Base-by-base conservation (phyloP, 1,140 invertebrate genomes). In the Drosophila varians region DNA sequence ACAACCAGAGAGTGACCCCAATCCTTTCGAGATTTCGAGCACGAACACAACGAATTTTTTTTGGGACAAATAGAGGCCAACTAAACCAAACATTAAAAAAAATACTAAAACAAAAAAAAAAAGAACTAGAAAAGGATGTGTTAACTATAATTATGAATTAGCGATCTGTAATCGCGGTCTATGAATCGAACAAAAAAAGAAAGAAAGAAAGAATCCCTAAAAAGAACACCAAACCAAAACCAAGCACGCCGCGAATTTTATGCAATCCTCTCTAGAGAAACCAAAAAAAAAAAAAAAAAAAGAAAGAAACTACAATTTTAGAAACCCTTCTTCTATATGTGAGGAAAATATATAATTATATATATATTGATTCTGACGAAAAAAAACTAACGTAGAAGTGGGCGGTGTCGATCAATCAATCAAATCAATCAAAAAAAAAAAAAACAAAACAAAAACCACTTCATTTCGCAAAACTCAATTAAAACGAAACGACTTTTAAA, bases 401-500 rank as follows among this genome's bases (percentile, higher is more conserved):
- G 28, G 25, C 25, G 28, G 45, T 58, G 18, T 52, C 46, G 38
- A 68, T 46, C 62, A 68, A 68, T 53, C 47, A 52, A 66, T 61
- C 19, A 49, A 66, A 51, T 64, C 43, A 65, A 66, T 64, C 36
- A 64, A 64, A 64, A 62, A 46, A 23, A 52, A 19, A 12, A 12
- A 12, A 38, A 26, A 26, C 9, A 28, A 28, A 7, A 28, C 1
- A 28, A 7, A 28, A 55, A n/a, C n/a, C n/a, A 26, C 23, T 62
- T 65, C 48, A 61, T 61, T 61, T 61, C 51, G 61, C 47, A 57
- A 23, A 26, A 71, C 72, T 77, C 80, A 86, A 86, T n/a, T 79
- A 86, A 65, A 83, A 79, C 80, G 80, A 84, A 84, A 56, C 61
- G 86, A 84, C 80, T 84, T 84, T 46, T 76, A 84, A 84, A 84